phyloP scores from a whole-genome alignment of 2,113 vertebrate genomes.

The Channa maculata region DNA sequence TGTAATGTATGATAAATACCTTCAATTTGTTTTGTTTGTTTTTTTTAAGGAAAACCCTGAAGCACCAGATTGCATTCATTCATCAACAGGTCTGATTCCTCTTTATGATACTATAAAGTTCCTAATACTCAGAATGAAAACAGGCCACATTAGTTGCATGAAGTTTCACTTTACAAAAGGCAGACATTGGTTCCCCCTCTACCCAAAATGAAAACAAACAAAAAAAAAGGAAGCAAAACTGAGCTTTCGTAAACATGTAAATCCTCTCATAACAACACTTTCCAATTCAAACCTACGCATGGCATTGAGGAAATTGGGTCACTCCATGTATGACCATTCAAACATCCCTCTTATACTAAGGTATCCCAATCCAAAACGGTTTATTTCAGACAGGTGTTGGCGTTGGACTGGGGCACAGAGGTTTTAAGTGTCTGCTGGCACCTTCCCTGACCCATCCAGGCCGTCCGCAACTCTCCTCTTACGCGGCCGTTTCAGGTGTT shows the following conservation, averaged over 20 bases:
- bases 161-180: not conserved
- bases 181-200: no score
- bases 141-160: not conserved
- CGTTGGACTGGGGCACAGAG: constrained; percentile 24
- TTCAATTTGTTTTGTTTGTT: no score
- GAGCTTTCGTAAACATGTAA: constrained; percentile 61
- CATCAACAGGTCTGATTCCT: not conserved
- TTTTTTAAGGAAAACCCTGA: constrained; percentile 3
- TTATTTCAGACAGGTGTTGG: constrained; percentile 15
- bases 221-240: constrained; percentile 45
- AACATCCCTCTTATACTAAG: constrained; percentile 21
- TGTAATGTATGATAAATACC: not conserved
- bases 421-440: constrained; percentile 36
- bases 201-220: not conserved
- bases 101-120: constrained; percentile 18
- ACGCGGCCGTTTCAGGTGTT: constrained; percentile 83
- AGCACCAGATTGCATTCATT: constrained; percentile 1
- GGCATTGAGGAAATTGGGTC: constrained; percentile 8
- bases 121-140: constrained; percentile 14
- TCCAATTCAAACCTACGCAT: constrained; percentile 45
- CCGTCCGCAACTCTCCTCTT: constrained; percentile 1
- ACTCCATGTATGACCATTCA: constrained; percentile 9
- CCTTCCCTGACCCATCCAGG: constrained; percentile 42
- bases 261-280: constrained; percentile 18
- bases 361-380: constrained; percentile 4